These are phyloP conservation scores for Cistogaster globosa DNA, from an alignment of 2,888 invertebrate species.

Conservation along the genomic window DNA sequence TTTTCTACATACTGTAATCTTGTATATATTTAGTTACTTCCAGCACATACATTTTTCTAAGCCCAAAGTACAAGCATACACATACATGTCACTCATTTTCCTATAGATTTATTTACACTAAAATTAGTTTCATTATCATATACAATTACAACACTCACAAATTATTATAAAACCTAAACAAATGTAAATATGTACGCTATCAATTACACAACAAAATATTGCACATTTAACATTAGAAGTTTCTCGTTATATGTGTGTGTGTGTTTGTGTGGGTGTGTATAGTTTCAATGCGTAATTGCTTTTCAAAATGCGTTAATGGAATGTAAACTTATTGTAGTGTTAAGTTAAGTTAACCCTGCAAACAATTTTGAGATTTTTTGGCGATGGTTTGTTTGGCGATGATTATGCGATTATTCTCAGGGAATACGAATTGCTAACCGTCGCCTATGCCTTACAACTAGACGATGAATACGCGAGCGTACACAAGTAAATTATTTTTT, in stretches of 20 bases:
- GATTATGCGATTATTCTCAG: too few species aligned
- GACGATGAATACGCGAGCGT: too few species aligned
- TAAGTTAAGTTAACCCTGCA: constrained; percentile 33
- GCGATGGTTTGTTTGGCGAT: too few species aligned
- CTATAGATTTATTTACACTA: constrained; percentile 71
- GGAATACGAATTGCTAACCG: too few species aligned
- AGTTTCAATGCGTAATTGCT: constrained; percentile 56
- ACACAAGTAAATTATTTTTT: too few species aligned
- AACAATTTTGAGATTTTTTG: too few species aligned
- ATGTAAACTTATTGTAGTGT: too few species aligned
- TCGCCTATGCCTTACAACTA: too few species aligned
- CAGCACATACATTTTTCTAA: constrained; percentile 50
- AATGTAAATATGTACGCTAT: constrained; percentile 40
- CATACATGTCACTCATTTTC: constrained; percentile 59
- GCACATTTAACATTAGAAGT: neutral
- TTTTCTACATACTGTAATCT: constrained; percentile 7
- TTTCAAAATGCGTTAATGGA: constrained; percentile 73
- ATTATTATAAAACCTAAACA: too few species aligned
- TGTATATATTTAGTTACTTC: constrained; percentile 52
- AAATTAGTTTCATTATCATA: constrained; percentile 80
- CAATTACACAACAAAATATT: constrained; percentile 53
- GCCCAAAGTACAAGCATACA: constrained; percentile 9
- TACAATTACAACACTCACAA: constrained; percentile 45
- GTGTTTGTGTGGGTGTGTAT: neutral
- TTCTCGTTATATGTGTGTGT: neutral